These are phyloP conservation scores for Rhyacichthys aspro DNA, from an alignment of 2,797 vertebrate species.

Conservation along the genomic window DNA sequence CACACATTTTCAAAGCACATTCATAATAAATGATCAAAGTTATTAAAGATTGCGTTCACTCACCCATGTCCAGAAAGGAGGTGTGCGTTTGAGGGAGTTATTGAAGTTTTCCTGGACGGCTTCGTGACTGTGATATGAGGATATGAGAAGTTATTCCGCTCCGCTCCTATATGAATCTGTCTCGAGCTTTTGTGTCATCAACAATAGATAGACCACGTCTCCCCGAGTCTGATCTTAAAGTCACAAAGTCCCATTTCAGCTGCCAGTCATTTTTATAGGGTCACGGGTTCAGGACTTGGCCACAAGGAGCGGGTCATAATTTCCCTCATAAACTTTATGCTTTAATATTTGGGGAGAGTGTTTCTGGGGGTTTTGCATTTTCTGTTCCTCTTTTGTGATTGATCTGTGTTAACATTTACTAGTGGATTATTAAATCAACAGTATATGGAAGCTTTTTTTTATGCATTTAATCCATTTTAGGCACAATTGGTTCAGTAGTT, in stretches of 20 bases:
- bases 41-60: conserved; percentile 73
- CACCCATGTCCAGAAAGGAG: conserved; percentile 82
- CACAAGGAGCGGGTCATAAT: conserved; percentile 42
- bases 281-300: conserved; percentile 43
- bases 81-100: conserved; percentile 60
- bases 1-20: conserved; percentile 61
- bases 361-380: conserved; percentile 3
- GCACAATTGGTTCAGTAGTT: too few relatives aligned
- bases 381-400: not conserved
- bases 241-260: conserved; percentile 83
- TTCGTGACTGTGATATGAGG: conserved; percentile 81
- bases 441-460: conserved; percentile 3
- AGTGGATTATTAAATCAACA: not conserved
- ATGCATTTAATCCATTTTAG: too few relatives aligned
- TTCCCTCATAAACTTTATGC: conserved; percentile 28
- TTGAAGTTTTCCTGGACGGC: conserved; percentile 75
- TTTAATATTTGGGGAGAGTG: conserved; percentile 20
- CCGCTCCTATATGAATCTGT: conserved; percentile 85
- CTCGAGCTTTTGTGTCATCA: conserved; percentile 82
- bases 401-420: not conserved
- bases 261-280: conserved; percentile 76
- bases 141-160: conserved; percentile 82
- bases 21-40: conserved; percentile 66
- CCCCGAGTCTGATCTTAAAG: conserved; percentile 83
- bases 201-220: conserved; percentile 85